These are phyloP conservation scores for Zootoca vivipara DNA, from an alignment of 2,113 vertebrate species.

Conservation along the genomic window DNA sequence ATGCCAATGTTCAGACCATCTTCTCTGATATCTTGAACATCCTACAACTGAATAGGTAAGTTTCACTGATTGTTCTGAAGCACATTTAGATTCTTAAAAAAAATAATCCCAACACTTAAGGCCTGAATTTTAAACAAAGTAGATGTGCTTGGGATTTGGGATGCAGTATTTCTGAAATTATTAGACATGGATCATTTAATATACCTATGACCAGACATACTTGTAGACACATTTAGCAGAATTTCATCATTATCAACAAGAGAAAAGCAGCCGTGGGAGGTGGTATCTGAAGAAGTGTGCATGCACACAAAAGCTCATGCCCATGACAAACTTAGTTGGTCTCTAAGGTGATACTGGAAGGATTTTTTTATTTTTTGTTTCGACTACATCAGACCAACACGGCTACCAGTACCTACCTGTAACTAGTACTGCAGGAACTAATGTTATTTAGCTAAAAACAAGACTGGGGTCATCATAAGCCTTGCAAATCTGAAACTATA, in stretches of 20 bases:
- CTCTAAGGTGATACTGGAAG: no score
- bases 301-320: no score
- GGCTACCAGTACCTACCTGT: no score
- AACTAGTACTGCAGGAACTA: no score
- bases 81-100: not conserved
- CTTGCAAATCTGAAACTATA: no score
- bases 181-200: not conserved
- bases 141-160: no score
- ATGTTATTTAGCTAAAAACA: not conserved
- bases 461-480: not conserved
- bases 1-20: conserved; percentile 73
- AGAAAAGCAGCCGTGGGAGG: not conserved
- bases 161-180: not conserved
- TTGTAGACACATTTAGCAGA: no score
- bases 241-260: no score
- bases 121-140: not conserved
- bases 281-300: no score
- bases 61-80: not conserved
- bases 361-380: no score
- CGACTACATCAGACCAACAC: no score
- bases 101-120: not conserved
- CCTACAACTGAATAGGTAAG: conserved; percentile 78
- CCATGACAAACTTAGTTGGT: no score
- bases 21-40: conserved; percentile 76
- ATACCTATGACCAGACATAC: not conserved